Conservation (phyloP, 2,113 vertebrate genomes). For the Telmatochromis brichardi region DNA sequence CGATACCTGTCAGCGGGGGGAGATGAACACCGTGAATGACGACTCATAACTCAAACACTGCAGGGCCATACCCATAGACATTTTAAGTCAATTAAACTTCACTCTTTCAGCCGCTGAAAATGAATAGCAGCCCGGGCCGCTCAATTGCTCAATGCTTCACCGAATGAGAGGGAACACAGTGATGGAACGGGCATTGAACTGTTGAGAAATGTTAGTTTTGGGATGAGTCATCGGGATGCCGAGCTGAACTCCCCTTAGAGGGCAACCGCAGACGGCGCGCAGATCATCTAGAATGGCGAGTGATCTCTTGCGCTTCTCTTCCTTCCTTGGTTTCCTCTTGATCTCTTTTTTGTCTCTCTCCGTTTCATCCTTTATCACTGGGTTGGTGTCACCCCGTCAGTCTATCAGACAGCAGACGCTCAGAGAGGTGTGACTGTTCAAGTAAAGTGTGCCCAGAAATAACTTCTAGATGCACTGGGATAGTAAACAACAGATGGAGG, state of each 20-base stretch:
- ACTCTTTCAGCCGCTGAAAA: conserved; percentile 18
- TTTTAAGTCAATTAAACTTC: conserved; percentile 54
- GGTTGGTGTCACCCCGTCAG: conserved; percentile 20
- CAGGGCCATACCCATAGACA: background rate
- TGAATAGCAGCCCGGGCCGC: conserved; percentile 32
- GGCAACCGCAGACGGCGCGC: conserved; percentile 7
- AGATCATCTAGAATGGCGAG: background rate
- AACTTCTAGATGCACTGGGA: conserved; percentile 30
- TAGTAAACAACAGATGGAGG: conserved; percentile 38
- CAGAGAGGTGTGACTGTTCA: conserved; percentile 43
- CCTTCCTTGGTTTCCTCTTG: background rate
- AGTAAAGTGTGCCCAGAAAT: conserved; percentile 46
- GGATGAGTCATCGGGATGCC: conserved; percentile 48
- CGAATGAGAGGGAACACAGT: conserved; percentile 26
- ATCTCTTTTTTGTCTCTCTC: background rate
- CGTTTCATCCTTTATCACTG: background rate
- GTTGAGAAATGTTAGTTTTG: conserved; percentile 49
- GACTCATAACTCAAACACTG: conserved; percentile 27
- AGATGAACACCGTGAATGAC: conserved; percentile 24
- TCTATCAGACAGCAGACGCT: conserved; percentile 28
- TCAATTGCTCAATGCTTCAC: conserved; percentile 40
- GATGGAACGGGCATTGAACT: conserved; percentile 32
- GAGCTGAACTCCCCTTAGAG: conserved; percentile 23
- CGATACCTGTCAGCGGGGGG: conserved; percentile 77
- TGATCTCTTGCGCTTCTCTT: background rate